These are phyloP conservation scores for Aurelia sp. DNA, from an alignment of 30 jellyfish, hydroid and myxozoan genomes.

Conservation along the genomic window DNA sequence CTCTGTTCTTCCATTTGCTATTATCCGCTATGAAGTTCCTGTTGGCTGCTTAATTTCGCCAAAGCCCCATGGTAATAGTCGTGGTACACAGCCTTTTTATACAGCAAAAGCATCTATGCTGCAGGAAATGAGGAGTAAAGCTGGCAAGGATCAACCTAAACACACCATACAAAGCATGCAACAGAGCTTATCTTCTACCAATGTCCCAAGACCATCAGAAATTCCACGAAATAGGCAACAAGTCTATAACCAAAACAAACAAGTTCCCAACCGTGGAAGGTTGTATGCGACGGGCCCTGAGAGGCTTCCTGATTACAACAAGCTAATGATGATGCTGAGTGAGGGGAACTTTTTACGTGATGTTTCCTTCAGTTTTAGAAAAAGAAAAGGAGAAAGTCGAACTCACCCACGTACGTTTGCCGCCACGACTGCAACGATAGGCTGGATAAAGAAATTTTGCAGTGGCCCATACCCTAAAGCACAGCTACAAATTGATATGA, in stretches of 20 bases:
- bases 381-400: constrained; percentile 15
- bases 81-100: constrained; percentile 18
- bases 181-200: constrained; percentile 19
- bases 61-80: constrained; percentile 33
- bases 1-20: constrained; percentile 28
- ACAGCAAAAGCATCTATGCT: constrained; percentile 27
- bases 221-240: constrained; percentile 27
- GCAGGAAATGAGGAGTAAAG: constrained; percentile 36
- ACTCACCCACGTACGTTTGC: constrained; percentile 45
- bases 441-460: constrained; percentile 21
- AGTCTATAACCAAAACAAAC: constrained; percentile 38
- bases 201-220: constrained; percentile 26
- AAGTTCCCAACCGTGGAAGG: constrained; percentile 35
- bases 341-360: constrained; percentile 27
- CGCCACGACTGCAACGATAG: constrained; percentile 19
- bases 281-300: constrained; percentile 31
- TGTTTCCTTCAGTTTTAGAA: constrained; percentile 9
- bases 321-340: constrained; percentile 35
- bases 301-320: constrained; percentile 28
- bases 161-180: constrained; percentile 29
- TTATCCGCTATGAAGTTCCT: constrained; percentile 29
- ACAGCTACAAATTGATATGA: constrained; percentile 25
- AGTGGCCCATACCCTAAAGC: constrained; percentile 36
- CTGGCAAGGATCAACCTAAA: constrained; percentile 31
- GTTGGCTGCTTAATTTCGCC: constrained; percentile 27